Evolutionary conservation across 2,797 vertebrate species (phyloP), one percentile per base, ranked within the genome.

Genomic region (Tangara arthus): DNA sequence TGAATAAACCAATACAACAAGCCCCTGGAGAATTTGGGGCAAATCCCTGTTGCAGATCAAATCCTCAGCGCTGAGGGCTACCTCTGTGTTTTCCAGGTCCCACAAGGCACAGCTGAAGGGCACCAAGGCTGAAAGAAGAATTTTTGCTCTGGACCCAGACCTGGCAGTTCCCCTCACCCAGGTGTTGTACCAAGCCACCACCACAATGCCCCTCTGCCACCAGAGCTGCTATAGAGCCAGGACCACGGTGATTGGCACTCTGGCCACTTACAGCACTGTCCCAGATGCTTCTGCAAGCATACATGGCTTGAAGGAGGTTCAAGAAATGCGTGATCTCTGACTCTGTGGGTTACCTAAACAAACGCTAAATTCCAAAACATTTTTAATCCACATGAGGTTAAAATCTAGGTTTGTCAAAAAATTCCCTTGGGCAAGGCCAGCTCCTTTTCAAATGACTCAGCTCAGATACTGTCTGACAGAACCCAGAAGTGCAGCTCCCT

Each of bases 301-400:
- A 8, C 28, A 24, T 0, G 0, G 24, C 39, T 39, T 30, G 55
- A 53, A 39, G 16, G 14, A 69, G 5, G 20, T 17, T 53, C 55
- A 8, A 30, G 24, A 53, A 46, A 26, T 1, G 28, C 0, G 2
- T 28, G 34, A 34, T 39, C 55, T 30, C 39, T 26, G 28, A 34
- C 47, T 53, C 47, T 24, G 0, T 13, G 24, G 7, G 16, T 61
- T 53, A 61, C 14, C 47, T 22, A 53, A 53, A 52, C 16, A 34
- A 46, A 39, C 0, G 0, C 14, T 47, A 8, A 39, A 24, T 26
- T 61, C 30, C 3, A 0, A 34, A 77, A 69, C 24, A 17, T 46
- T 60, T 39, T 69, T n/a, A 39, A 34, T 46, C 17, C 39, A 30
- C 0, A 0, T 0, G 0, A 61, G 16, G 34, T 39, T 77, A 46